These are phyloP conservation scores for Dermochelys coriacea DNA, from an alignment of 2,797 vertebrate genomes.

Conservation along the genomic window DNA sequence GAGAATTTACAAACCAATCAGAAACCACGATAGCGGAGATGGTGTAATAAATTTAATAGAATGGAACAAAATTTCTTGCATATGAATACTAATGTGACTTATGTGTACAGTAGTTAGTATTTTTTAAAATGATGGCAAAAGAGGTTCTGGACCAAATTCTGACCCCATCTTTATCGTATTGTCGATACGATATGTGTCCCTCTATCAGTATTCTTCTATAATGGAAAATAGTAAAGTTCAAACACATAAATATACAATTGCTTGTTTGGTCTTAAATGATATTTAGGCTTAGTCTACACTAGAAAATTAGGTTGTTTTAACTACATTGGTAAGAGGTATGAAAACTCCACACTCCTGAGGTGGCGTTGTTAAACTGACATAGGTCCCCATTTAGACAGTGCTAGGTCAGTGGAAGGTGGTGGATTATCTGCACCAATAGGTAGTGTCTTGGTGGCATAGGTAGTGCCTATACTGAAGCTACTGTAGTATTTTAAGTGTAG, in stretches of 20 bases:
- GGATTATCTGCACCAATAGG: too few species aligned
- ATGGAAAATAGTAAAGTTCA: too few species aligned
- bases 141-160: background rate
- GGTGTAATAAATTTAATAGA: background rate
- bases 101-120: background rate
- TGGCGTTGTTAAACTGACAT: too few species aligned
- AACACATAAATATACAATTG: background rate
- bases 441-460: too few species aligned
- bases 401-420: too few species aligned
- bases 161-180: background rate
- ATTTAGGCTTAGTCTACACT: too few species aligned
- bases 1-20: background rate
- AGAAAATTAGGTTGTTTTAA: too few species aligned
- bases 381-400: too few species aligned
- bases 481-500: too few species aligned
- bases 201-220: rapidly evolving
- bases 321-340: too few species aligned
- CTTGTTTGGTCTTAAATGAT: background rate
- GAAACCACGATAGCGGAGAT: background rate
- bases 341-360: too few species aligned
- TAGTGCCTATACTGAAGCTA: too few species aligned
- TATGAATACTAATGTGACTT: background rate
- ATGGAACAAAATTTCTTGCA: background rate
- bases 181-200: rapidly evolving
- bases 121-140: background rate